Percentiles rank a stretch among this genome's conserved stretches.
Evolutionary conservation across 2,888 invertebrate species (phyloP).

Genomic region (Diaperis boleti): DNA sequence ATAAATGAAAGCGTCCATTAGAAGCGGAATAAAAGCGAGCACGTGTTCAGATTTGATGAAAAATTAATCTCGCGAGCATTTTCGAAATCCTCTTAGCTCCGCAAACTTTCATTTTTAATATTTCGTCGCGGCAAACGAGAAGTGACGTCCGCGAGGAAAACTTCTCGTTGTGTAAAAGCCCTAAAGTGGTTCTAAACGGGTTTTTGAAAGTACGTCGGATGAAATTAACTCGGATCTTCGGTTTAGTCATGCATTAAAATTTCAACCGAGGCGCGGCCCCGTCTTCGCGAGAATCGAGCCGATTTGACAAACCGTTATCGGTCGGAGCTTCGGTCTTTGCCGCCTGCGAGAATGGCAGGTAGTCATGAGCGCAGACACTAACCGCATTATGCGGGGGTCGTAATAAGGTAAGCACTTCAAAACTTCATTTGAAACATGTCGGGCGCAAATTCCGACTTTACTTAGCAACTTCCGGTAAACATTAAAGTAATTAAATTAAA

Average conservation of each 20-base stretch:
- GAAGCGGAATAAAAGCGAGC: neutral
- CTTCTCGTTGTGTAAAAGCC: slow-evolving; percentile 39
- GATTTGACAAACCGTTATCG: too few relatives aligned
- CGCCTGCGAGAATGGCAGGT: too few relatives aligned
- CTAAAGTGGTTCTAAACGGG: slow-evolving; percentile 39
- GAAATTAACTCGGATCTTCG: slow-evolving; percentile 34
- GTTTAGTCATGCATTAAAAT: slow-evolving; percentile 34
- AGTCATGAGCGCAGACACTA: neutral
- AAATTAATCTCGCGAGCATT: slow-evolving; percentile 19
- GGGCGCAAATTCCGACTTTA: neutral
- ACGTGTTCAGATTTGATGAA: slow-evolving; percentile 20
- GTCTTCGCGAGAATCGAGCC: too few relatives aligned
- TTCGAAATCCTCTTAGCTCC: slow-evolving; percentile 32
- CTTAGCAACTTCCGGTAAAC: neutral
- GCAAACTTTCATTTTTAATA: slow-evolving; percentile 30
- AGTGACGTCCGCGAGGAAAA: slow-evolving; percentile 36
- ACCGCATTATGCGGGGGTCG: slow-evolving; percentile 8
- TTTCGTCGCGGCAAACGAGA: slow-evolving; percentile 17
- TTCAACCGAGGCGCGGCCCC: too few relatives aligned
- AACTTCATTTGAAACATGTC: slow-evolving; percentile 1
- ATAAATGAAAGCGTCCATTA: neutral
- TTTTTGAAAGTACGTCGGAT: slow-evolving; percentile 34
- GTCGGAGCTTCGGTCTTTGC: too few relatives aligned
- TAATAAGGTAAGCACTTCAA: slow-evolving; percentile 7
- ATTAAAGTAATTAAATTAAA: neutral